Evolutionary conservation across 1,140 invertebrate genomes (phyloP).

Genomic region (Daktulosphaira vitifoliae): DNA sequence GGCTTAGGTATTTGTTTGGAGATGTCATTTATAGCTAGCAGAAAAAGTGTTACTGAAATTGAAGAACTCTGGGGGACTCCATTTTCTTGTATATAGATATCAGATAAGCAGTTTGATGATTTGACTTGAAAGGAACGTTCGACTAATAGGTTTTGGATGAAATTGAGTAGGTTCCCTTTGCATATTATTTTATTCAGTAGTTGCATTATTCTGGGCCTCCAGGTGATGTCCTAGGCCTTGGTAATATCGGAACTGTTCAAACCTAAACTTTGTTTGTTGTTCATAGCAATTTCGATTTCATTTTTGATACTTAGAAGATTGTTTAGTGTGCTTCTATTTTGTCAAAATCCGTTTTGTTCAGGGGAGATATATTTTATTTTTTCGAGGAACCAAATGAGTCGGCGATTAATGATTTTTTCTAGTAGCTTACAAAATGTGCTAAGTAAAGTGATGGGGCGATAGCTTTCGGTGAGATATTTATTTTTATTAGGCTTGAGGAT

Average conservation of each 20-base stretch:
- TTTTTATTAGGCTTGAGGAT: slow-evolving; percentile 2
- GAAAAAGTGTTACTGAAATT: slow-evolving; percentile 10
- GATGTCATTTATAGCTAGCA: slow-evolving; percentile 19
- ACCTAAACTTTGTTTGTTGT: slow-evolving; percentile 10
- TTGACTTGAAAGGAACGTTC: slow-evolving; percentile 16
- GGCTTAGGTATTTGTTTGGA: neutral
- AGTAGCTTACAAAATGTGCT: neutral
- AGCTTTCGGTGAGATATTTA: slow-evolving; percentile 4
- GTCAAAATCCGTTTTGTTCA: neutral
- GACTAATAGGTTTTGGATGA: slow-evolving; percentile 10
- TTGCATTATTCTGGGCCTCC: neutral
- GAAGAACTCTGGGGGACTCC: slow-evolving; percentile 14
- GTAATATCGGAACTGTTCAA: neutral
- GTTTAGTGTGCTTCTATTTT: slow-evolving; percentile 10
- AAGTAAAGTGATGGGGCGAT: slow-evolving; percentile 4
- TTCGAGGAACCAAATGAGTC: slow-evolving; percentile 1
- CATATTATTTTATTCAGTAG: neutral
- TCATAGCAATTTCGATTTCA: slow-evolving; percentile 2
- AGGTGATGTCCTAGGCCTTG: neutral
- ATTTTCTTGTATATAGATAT: slow-evolving; percentile 15
- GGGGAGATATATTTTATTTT: neutral
- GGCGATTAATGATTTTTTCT: neutral
- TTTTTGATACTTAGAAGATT: neutral
- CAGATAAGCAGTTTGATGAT: neutral
- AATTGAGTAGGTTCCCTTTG: neutral